A percentile compares a stretch with the other conserved stretches of the same genome.
These are phyloP conservation scores for Myiozetetes cayanensis DNA, from an alignment of 2,113 vertebrate genomes.

Conservation along the genomic window DNA sequence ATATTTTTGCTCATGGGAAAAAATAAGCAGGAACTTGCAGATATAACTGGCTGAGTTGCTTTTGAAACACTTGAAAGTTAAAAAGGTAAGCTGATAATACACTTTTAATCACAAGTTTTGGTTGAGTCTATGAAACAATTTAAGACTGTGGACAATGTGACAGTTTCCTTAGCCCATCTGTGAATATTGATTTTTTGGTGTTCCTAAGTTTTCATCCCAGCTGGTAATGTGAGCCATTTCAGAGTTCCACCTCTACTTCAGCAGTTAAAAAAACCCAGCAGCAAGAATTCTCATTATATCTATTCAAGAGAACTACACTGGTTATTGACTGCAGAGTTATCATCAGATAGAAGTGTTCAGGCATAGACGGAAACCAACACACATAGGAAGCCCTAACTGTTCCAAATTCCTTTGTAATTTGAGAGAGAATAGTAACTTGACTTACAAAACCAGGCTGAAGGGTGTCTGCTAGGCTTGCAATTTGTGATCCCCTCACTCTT, in stretches of 20 bases:
- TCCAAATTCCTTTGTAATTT: not conserved
- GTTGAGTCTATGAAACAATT: not conserved
- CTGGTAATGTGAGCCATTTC: not conserved
- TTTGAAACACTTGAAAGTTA: not conserved
- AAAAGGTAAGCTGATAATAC: not conserved
- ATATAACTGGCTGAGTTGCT: not conserved
- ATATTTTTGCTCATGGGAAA: not conserved
- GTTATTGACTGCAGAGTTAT: not conserved
- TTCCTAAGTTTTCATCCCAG: not conserved
- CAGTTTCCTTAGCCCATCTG: not conserved
- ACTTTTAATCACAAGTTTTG: not conserved
- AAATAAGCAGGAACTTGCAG: not conserved
- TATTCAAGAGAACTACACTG: not conserved
- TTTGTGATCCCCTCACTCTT: not conserved
- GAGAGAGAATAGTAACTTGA: not conserved
- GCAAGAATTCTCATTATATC: not conserved
- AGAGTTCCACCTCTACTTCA: not conserved
- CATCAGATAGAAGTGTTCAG: not conserved
- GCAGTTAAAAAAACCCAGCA: not conserved
- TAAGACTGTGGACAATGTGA: not conserved
- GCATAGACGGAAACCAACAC: not conserved
- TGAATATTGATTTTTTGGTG: not conserved
- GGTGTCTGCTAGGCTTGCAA: not conserved
- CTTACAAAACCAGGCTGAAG: not conserved
- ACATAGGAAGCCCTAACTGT: not conserved